These are phyloP conservation scores for Drosophila birchii DNA, from an alignment of 2,888 invertebrate species.

Conservation along the genomic window DNA sequence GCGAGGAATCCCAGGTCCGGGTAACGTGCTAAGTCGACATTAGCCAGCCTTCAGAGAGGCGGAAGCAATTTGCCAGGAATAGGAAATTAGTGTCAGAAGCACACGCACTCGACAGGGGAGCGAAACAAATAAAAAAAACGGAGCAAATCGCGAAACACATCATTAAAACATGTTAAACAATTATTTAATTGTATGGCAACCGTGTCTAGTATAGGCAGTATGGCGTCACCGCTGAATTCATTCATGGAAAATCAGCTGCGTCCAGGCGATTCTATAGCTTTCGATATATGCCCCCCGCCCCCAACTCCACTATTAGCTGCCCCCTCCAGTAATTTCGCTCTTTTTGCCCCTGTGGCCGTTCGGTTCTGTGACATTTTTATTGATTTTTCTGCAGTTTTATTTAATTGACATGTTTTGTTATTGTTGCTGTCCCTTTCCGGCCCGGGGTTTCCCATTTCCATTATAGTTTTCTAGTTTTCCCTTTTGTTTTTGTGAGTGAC, in stretches of 20 bases:
- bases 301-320: neutral
- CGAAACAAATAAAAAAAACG: neutral
- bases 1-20: constrained; percentile 3
- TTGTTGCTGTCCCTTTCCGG: constrained; percentile 69
- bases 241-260: constrained; percentile 65
- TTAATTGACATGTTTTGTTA: constrained; percentile 81
- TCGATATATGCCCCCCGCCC: constrained; percentile 8
- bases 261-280: constrained; percentile 14
- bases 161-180: constrained; percentile 70
- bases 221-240: constrained; percentile 66
- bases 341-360: constrained; percentile 26
- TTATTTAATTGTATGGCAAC: constrained; percentile 68
- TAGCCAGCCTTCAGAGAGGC: constrained; percentile 41
- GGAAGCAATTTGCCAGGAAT: constrained; percentile 63
- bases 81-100: constrained; percentile 57
- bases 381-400: constrained; percentile 78
- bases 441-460: constrained; percentile 3
- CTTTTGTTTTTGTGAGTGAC: constrained; percentile 47
- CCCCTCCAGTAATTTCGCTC: constrained; percentile 48
- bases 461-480: neutral
- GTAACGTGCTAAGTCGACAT: constrained; percentile 64
- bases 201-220: constrained; percentile 5
- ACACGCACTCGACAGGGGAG: constrained; percentile 21
- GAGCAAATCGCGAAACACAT: constrained; percentile 56
- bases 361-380: constrained; percentile 59